Evolutionary conservation across 2,888 invertebrate species (phyloP), one percentile per base, ranked within the genome.

Genomic region (Chromoteleia sp.): DNA sequence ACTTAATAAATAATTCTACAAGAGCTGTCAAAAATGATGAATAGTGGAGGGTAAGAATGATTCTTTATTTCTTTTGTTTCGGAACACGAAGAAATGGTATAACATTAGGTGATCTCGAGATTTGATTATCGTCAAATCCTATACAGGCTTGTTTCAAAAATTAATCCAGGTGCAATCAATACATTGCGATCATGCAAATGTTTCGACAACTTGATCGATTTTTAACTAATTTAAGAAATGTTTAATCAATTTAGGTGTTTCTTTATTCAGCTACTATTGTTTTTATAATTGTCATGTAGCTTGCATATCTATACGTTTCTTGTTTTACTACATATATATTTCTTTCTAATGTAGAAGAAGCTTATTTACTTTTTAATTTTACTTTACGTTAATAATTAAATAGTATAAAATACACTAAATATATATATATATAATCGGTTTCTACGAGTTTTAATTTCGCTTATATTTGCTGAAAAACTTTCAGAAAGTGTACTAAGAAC

Each of bases 1-100:
- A 14, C 33, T 4, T 54, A 17, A 54, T 54, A 54, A 54, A 54
- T 54, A 33, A 54, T 54, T 33, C 54, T 56, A 8, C 21, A 39
- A 7, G 12, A 19, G 56, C 1, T 36, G 56, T 56, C 36, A 56
- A 56, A 56, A 56, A 39, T 56, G 54, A 54, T 54, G 54, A 33
- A 54, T 54, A 4, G n/a, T 10, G 12, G 14, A 14, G 33, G 54
- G 25, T 54, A 54, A 17, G 54, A 54, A 54, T 33, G n/a, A n/a
- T n/a, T 52, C 33, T 39, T 2, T 39, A 6, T 14, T 39, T 39
- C n/a, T 14, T 39, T 8, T n/a, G 14, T 1, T 2, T 12, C 39
- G 6, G 3, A 25, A 25, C 6, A 25, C 2, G 25, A 6, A 25
- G 25, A 25, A 25, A 25, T 6, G 25, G 6, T 2, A 4, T 39